Conservation (phyloP, 1,140 invertebrate species). For the Hirudo medicinalis region DNA sequence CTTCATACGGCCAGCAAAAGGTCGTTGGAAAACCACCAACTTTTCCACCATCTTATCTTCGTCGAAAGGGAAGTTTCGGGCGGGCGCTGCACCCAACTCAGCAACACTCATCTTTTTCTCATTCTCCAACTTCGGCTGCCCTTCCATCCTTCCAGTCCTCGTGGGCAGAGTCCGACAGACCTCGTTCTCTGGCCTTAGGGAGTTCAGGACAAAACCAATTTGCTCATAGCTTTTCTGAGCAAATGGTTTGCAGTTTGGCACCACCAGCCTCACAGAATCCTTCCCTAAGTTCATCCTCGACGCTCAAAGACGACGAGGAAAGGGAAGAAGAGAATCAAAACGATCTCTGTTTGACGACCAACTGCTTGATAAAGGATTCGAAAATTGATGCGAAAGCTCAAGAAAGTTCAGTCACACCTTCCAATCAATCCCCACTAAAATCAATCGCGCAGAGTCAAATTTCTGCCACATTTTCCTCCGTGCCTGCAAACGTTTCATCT, state of each 20-base stretch:
- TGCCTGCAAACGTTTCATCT: too few relatives aligned
- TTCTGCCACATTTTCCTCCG: too few relatives aligned
- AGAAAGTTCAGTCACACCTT: too few relatives aligned
- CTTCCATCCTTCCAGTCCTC: background rate
- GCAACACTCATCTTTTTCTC: background rate
- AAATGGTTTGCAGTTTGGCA: slow-evolving; percentile 4
- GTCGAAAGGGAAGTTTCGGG: slow-evolving; percentile 9
- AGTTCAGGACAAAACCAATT: background rate
- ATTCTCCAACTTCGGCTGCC: background rate
- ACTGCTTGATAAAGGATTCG: too few relatives aligned
- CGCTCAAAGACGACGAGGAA: slow-evolving; percentile 4
- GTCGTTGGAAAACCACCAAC: background rate
- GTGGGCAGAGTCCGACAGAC: background rate
- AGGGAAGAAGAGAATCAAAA: background rate
- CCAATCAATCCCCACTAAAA: too few relatives aligned
- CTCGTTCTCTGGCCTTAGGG: background rate
- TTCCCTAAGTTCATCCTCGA: background rate
- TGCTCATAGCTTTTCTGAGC: background rate
- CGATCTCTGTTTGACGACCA: too few relatives aligned
- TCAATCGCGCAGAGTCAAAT: too few relatives aligned
- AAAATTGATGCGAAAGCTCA: too few relatives aligned
- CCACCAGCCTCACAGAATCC: background rate
- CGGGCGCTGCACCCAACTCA: background rate
- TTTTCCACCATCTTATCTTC: background rate
- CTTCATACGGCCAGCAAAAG: background rate